A percentile compares a stretch with the other conserved stretches of the same genome.
These are phyloP conservation scores for Anagrus nilaparvatae DNA, from an alignment of 1,140 invertebrate genomes.

Conservation along the genomic window DNA sequence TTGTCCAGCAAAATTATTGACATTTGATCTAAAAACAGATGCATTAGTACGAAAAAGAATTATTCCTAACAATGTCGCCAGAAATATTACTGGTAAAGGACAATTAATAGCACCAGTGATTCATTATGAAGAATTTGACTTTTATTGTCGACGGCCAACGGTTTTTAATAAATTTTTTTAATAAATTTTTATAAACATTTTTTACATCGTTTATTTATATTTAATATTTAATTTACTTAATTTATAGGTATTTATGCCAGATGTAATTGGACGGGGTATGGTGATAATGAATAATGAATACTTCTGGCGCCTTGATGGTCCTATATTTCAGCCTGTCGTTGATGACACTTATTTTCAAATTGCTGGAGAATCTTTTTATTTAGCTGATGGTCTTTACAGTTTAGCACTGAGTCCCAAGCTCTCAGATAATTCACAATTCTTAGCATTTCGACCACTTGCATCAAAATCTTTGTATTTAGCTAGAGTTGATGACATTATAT, in stretches of 20 bases:
- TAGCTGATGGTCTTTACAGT: too few species aligned
- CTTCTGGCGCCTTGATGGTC: not conserved
- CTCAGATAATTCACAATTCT: too few species aligned
- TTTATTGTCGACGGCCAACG: not conserved
- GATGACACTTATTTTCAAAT: not conserved
- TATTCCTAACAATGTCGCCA: not conserved
- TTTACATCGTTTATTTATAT: too few species aligned
- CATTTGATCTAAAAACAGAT: not conserved
- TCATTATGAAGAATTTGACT: too few species aligned
- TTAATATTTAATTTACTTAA: not conserved
- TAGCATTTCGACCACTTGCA: too few species aligned
- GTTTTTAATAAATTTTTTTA: not conserved
- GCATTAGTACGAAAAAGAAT: not conserved
- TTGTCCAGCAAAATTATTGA: not conserved
- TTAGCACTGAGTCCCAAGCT: too few species aligned
- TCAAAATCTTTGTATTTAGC: too few species aligned
- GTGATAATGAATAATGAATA: not conserved
- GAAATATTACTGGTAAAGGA: not conserved
- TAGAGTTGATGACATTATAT: too few species aligned
- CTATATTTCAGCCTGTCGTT: not conserved
- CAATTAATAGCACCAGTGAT: conserved; percentile 1
- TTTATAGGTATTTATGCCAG: conserved; percentile 2
- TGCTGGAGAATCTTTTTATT: conserved; percentile 1
- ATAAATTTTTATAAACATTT: too few species aligned
- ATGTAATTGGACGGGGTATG: too few species aligned